A percentile compares a stretch with the other conserved stretches of the same genome.
phyloP scores from a whole-genome alignment of 2,113 vertebrate genomes.

The Zapus hudsonius region DNA sequence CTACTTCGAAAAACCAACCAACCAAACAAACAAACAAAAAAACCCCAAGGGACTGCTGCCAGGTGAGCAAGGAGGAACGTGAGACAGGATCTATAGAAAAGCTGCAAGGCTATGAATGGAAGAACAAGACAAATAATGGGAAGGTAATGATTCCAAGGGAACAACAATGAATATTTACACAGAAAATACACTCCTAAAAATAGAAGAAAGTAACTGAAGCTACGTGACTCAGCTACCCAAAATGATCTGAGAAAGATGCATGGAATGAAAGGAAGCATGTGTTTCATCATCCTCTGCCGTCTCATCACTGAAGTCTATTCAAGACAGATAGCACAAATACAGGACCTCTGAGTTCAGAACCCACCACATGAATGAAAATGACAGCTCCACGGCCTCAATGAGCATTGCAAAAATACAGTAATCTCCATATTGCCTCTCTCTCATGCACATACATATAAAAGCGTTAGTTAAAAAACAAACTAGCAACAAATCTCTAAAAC shows the following conservation, averaged over 20 bases:
- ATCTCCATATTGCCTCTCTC: neutral
- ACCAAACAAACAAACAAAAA: too few species aligned
- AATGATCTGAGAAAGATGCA: neutral
- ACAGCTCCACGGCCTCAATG: neutral
- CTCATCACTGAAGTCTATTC: neutral
- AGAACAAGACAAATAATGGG: constrained; percentile 1
- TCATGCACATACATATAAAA: neutral
- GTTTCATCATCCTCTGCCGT: neutral
- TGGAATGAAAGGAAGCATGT: neutral
- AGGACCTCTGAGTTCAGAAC: neutral
- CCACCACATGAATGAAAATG: neutral
- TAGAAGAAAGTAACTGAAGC: neutral
- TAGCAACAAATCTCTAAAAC: neutral
- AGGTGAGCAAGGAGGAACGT: neutral
- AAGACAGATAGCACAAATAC: neutral
- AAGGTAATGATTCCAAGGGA: neutral
- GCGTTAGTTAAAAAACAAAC: neutral
- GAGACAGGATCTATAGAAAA: neutral
- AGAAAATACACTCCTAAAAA: constrained; percentile 6
- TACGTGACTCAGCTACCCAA: neutral
- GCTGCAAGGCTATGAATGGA: neutral
- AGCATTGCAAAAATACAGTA: neutral
- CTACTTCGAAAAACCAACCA: too few species aligned
- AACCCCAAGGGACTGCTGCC: too few species aligned
- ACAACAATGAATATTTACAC: neutral